phyloP scores from a whole-genome alignment of 2,113 vertebrate species.

The Nematolebias whitei region DNA sequence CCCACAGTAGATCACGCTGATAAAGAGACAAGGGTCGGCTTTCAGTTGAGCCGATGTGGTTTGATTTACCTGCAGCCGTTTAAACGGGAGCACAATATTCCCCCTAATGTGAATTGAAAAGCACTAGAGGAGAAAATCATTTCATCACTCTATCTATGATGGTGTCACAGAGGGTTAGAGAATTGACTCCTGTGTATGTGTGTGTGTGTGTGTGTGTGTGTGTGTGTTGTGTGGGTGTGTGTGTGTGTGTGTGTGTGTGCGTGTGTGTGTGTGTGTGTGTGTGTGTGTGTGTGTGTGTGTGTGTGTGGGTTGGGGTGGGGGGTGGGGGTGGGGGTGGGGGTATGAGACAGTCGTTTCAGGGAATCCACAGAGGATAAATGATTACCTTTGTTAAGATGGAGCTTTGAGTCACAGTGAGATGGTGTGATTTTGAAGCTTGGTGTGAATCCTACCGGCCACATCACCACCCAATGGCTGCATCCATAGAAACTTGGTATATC shows the following conservation, averaged over 20 bases:
- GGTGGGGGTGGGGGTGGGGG: too few species aligned
- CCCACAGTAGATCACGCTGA: slow-evolving; percentile 26
- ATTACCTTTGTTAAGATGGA: slow-evolving; percentile 68
- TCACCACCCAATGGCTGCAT: slow-evolving; percentile 45
- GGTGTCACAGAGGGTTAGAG: slow-evolving; percentile 52
- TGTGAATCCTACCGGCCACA: slow-evolving; percentile 51
- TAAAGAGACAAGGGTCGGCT: slow-evolving; percentile 42
- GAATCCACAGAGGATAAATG: slow-evolving; percentile 62
- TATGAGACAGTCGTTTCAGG: slow-evolving; percentile 38
- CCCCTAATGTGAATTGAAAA: slow-evolving; percentile 71
- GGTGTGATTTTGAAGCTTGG: slow-evolving; percentile 48
- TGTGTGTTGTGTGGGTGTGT: slow-evolving; percentile 21
- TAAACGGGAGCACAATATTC: slow-evolving; percentile 55
- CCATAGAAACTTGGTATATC: slow-evolving; percentile 23
- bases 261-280: slow-evolving; percentile 29
- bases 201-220: slow-evolving; percentile 37
- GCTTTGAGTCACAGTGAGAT: slow-evolving; percentile 56
- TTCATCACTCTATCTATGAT: slow-evolving; percentile 69
- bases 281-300: slow-evolving; percentile 24
- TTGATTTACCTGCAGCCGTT: slow-evolving; percentile 64
- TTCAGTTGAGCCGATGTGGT: slow-evolving; percentile 51
- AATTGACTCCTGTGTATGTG: slow-evolving; percentile 47
- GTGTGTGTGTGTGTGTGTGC: slow-evolving; percentile 24
- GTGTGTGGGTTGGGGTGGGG: slow-evolving; percentile 37
- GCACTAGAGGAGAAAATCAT: slow-evolving; percentile 72